Base-by-base conservation (phyloP, 2,888 invertebrate species). In the Willowsia nigromaculata region DNA sequence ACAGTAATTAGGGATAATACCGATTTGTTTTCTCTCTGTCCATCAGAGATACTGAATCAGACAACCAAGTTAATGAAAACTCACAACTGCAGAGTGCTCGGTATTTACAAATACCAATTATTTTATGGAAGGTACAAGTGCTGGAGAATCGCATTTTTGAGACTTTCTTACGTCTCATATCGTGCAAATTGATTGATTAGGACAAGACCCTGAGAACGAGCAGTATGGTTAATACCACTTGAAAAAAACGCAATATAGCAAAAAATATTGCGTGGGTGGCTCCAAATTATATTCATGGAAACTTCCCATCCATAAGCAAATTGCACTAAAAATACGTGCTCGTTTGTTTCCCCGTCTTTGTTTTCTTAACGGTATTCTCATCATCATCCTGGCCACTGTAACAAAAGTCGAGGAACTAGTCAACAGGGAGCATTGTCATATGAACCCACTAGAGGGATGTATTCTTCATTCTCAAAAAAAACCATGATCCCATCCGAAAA, bases 181-280 rank as follows among this genome's bases (percentile, higher is more conserved):
- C 37, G 68, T 7, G 65, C n/a, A 89, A 83, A 92, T 91, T 92
- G 91, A 92, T 92, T 92, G 92, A 92, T 92, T 91, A 91, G 89
- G 91, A 90, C 90, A 91, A 85, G 90, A 80, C 88, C 68, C 25
- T 27, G 56, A 56, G 78, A 78, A 78, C 18, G 3, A 18, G 18
- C 50, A n/a, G 18, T 18, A n/a, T 50, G 50, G 18, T 18, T 18
- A n/a, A n/a, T 3, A 50, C 4, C 0, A 50, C 50, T 11, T 4
- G 18, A 1, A 50, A 18, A 50, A 50, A 47, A 13, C 6, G 15
- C 13, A 37, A 37, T 37, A 37, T 6, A 37, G 5, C 4, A 37
- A 37, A 37, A 37, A 37, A 37, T 37, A 37, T 37, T n/a, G n/a
- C n/a, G n/a, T n/a, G n/a, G n/a, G n/a, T n/a, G n/a, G n/a, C n/a